Conservation (phyloP, 1,140 invertebrate genomes). For the Solenopsis fugax region DNA sequence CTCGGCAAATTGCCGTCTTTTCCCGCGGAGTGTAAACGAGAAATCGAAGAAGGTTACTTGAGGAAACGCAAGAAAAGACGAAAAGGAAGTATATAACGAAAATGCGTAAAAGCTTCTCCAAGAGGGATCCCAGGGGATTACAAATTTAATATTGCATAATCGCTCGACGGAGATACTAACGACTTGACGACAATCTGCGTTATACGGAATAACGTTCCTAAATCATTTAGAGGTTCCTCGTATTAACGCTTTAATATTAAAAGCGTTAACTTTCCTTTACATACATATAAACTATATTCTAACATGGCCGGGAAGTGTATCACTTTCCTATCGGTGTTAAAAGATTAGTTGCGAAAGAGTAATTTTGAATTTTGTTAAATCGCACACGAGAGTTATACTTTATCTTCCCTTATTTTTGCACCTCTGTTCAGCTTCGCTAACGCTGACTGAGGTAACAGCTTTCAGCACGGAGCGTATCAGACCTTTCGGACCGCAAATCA, state of each 20-base stretch:
- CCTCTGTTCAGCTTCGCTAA: not conserved
- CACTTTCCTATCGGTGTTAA: not conserved
- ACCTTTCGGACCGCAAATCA: conserved; percentile 35
- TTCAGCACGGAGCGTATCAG: conserved; percentile 11
- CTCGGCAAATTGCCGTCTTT: conserved; percentile 54
- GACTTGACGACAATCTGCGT: not conserved
- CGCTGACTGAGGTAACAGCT: conserved; percentile 5
- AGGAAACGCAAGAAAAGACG: not conserved
- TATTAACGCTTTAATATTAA: conserved; percentile 6
- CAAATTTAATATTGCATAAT: conserved; percentile 26
- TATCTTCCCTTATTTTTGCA: not conserved
- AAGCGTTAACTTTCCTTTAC: not conserved
- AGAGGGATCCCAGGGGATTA: not conserved
- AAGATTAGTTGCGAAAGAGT: not conserved
- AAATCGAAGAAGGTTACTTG: conserved; percentile 46
- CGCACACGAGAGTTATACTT: not conserved
- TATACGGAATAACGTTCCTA: not conserved
- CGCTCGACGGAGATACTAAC: conserved; percentile 9
- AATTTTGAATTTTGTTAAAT: not conserved
- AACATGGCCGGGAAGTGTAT: no score
- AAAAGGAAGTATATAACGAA: conserved; percentile 24
- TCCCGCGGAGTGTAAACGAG: conserved; percentile 40
- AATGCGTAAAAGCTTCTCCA: conserved; percentile 36
- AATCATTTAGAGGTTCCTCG: not conserved
- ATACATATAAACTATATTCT: no score